A percentile compares a stretch with the other conserved stretches of the same genome.
These are phyloP conservation scores for Dexiosoma caninum DNA, from an alignment of 2,888 invertebrate genomes.

Conservation along the genomic window DNA sequence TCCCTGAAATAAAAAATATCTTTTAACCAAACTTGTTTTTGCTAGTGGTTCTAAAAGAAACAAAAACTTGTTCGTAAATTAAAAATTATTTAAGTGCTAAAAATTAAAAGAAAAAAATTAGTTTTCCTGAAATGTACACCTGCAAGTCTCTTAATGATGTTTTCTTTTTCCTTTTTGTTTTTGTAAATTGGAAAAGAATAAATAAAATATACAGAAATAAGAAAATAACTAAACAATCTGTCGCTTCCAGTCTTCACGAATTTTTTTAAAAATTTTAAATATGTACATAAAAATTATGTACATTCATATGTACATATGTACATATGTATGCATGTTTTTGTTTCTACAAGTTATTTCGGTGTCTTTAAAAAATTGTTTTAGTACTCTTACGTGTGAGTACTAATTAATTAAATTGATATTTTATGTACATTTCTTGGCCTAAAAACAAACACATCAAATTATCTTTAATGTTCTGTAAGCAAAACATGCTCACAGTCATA, in stretches of 20 bases:
- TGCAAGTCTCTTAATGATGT: neutral
- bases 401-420: too few relatives aligned
- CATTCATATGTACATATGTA: neutral
- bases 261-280: too few relatives aligned
- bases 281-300: too few relatives aligned
- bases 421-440: too few relatives aligned
- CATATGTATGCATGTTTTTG: neutral
- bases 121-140: neutral
- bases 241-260: too few relatives aligned
- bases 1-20: neutral
- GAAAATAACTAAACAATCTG: too few relatives aligned
- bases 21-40: neutral
- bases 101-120: neutral
- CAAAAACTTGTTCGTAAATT: constrained; percentile 12
- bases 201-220: too few relatives aligned
- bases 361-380: neutral
- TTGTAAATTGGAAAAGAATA: too few relatives aligned
- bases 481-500: too few relatives aligned
- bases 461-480: too few relatives aligned
- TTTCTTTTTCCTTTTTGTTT: too few relatives aligned
- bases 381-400: neutral
- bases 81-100: neutral
- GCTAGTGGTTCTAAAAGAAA: neutral
- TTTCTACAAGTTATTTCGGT: neutral
- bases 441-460: too few relatives aligned